phyloP scores from a whole-genome alignment of 1,140 invertebrate species.

The Lepidostoma basale region DNA sequence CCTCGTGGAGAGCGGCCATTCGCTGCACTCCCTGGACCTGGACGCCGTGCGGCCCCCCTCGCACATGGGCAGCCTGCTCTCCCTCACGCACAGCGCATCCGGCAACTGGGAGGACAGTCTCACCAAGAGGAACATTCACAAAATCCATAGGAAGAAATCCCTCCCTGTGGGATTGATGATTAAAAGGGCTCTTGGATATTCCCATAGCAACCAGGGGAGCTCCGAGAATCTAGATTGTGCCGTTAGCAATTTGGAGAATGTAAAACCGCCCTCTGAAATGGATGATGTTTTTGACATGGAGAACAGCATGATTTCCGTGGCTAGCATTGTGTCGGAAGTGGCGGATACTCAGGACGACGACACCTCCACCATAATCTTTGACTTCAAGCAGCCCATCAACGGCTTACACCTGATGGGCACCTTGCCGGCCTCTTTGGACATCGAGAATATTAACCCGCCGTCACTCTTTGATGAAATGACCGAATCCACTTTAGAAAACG shows the following conservation, averaged over 20 bases:
- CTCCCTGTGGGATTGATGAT: conserved; percentile 72
- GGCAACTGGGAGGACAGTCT: conserved; percentile 56
- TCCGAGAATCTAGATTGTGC: conserved; percentile 67
- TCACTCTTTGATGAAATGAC: conserved; percentile 78
- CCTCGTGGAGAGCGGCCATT: conserved; percentile 65
- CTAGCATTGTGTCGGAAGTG: conserved; percentile 80
- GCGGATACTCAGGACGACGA: conserved; percentile 61
- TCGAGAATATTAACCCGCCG: conserved; percentile 82
- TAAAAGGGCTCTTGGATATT: conserved; percentile 69
- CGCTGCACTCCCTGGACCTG: conserved; percentile 65
- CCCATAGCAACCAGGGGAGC: conserved; percentile 62
- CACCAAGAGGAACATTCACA: conserved; percentile 52
- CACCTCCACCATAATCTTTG: conserved; percentile 55
- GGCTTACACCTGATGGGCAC: conserved; percentile 54
- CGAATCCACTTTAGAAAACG: conserved; percentile 70
- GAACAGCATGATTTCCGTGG: conserved; percentile 81
- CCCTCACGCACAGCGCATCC: conserved; percentile 64
- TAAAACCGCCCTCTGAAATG: conserved; percentile 83
- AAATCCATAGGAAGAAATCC: conserved; percentile 65
- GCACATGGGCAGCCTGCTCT: conserved; percentile 70
- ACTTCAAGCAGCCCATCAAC: conserved; percentile 60
- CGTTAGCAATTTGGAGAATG: conserved; percentile 69
- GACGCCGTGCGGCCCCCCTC: conserved; percentile 82
- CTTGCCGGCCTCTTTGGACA: conserved; percentile 67
- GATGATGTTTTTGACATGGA: conserved; percentile 79